Evolutionary conservation across 2,888 invertebrate genomes (phyloP), one percentile per base, ranked within the genome.

Genomic region (Catocala fraxini): DNA sequence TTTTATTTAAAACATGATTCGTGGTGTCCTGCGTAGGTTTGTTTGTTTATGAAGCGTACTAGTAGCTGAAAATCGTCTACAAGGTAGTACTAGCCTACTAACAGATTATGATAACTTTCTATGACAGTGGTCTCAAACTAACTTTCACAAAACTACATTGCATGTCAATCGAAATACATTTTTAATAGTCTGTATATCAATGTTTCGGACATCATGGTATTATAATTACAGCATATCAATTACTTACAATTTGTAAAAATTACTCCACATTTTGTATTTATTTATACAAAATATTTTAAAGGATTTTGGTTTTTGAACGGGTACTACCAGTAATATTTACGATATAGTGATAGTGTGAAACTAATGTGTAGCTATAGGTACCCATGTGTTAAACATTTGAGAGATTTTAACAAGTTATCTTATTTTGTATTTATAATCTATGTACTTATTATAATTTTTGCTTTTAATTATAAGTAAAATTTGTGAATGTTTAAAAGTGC

Each of bases 401-500:
- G 61, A 70, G 56, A 69, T 62, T 65, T 52, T 63, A 65, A 62
- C 61, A 56, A 59, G 55, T 54, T 49, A 34, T 49, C 56, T 77
- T 1, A 65, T 59, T 75, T 62, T 68, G 42, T 61, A 57, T 58
- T 42, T 47, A 41, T 53, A 53, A 45, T 45, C 35, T 56, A 51
- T 65, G 47, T 52, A 53, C 65, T 15, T 1, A 0, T 1, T 60
- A 48, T 65, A 5, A 59, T 60, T 64, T 74, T 58, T 54, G 66
- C 63, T 69, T 63, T 68, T 61, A 68, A 53, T 56, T 56, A 59
- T 42, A 58, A 35, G 63, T 71, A 47, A 65, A 65, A 45, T 53
- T 41, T 61, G 59, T 59, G 54, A 46, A 57, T 58, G 58, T 75
- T 73, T 80, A 79, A 72, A 92, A 93, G 92, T 92, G 92, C 93